Conservation (phyloP, 2,888 invertebrate genomes). For the Drosophila formosana region DNA sequence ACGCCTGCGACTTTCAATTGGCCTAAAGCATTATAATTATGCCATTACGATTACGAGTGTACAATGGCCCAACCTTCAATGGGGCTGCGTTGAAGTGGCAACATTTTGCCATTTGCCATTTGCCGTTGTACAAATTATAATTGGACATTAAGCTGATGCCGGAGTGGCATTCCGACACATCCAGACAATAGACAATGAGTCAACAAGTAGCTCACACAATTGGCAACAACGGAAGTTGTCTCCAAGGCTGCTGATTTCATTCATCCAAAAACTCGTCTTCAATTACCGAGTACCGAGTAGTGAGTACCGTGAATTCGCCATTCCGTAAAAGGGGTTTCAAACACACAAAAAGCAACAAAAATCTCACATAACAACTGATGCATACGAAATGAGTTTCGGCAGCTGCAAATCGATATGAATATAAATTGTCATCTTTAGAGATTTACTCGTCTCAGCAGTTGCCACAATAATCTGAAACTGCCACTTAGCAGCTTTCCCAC, state of each 20-base stretch:
- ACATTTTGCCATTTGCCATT: conserved; percentile 35
- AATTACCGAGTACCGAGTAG: conserved; percentile 24
- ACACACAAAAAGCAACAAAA: conserved; percentile 11
- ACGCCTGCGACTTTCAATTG: conserved; percentile 47
- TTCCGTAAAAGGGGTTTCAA: conserved; percentile 2
- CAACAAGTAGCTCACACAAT: conserved; percentile 50
- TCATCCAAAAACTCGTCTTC: conserved; percentile 50
- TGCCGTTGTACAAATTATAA: conserved; percentile 63
- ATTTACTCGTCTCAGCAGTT: conserved; percentile 20
- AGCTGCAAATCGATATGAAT: conserved; percentile 40
- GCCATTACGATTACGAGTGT: conserved; percentile 60
- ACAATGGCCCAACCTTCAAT: conserved; percentile 47
- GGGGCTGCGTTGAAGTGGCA: conserved; percentile 43
- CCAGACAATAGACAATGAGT: conserved; percentile 38
- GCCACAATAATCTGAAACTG: conserved; percentile 31
- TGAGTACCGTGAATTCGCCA: background rate
- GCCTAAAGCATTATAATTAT: conserved; percentile 61
- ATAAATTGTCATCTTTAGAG: conserved; percentile 8
- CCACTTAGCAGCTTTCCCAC: conserved; percentile 62
- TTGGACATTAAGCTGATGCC: conserved; percentile 64
- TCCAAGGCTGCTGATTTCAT: conserved; percentile 67
- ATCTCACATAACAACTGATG: conserved; percentile 40
- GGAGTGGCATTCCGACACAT: conserved; percentile 40
- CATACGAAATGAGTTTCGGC: conserved; percentile 55
- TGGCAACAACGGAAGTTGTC: conserved; percentile 68